A percentile compares a stretch with the other conserved stretches of the same genome.
Evolutionary conservation across 2,113 vertebrate species (phyloP).

Genomic region (Xenopus laevis): DNA sequence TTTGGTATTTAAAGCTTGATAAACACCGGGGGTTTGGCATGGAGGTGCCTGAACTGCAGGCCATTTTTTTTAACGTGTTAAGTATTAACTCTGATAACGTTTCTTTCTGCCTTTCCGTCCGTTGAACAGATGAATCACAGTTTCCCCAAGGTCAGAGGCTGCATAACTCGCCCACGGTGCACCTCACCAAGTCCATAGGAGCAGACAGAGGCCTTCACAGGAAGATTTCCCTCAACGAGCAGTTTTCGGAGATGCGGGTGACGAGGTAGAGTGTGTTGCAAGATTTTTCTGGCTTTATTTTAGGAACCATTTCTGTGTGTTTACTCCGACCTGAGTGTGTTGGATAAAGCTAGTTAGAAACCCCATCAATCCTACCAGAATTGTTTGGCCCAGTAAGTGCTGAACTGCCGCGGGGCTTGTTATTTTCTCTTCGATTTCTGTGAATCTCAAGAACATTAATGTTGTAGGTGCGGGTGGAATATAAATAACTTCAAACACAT

Average conservation of each 20-base stretch:
- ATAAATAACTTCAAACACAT: too few species aligned
- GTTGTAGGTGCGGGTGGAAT: too few species aligned
- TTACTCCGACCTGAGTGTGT: too few species aligned
- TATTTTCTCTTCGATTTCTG: too few species aligned
- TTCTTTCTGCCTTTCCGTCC: background rate
- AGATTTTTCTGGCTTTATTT: too few species aligned
- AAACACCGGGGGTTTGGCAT: background rate
- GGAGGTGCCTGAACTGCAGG: background rate
- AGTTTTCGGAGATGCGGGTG: conserved; percentile 61
- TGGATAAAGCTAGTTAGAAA: too few species aligned
- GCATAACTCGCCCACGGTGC: conserved; percentile 81
- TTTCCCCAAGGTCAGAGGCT: conserved; percentile 65
- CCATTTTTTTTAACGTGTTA: too few species aligned
- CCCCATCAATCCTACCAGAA: too few species aligned
- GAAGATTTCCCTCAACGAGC: conserved; percentile 67
- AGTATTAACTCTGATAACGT: conserved; percentile 4
- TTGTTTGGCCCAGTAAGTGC: too few species aligned
- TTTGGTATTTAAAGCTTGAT: background rate
- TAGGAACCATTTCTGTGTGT: too few species aligned
- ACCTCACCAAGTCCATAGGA: conserved; percentile 75
- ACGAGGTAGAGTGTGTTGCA: conserved; percentile 55
- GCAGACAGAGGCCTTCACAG: conserved; percentile 68
- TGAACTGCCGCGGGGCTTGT: too few species aligned
- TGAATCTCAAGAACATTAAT: too few species aligned
- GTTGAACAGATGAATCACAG: conserved; percentile 67